phyloP scores from a whole-genome alignment of 2,888 invertebrate species.

The Lithophane leautieri region DNA sequence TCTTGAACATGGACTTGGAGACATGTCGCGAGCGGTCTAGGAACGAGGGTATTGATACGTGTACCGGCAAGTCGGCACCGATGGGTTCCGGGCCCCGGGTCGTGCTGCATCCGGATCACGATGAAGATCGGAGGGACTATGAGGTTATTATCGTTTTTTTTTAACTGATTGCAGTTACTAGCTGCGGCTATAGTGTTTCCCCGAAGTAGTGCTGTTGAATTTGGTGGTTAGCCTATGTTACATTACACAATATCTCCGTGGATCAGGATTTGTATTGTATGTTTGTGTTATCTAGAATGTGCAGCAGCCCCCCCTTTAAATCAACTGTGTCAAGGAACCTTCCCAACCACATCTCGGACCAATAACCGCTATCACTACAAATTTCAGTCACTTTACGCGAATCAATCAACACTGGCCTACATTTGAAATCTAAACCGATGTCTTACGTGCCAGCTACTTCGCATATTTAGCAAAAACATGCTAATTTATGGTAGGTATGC shows the following conservation, averaged over 20 bases:
- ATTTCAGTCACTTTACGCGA: neutral
- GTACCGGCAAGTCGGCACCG: slow-evolving; percentile 79
- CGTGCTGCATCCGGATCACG: slow-evolving; percentile 71
- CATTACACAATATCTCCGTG: neutral
- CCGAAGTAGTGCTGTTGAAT: neutral
- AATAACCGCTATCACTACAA: neutral
- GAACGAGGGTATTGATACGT: slow-evolving; percentile 82
- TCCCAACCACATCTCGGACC: neutral
- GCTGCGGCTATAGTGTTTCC: neutral
- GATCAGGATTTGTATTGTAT: neutral
- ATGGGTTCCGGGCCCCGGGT: slow-evolving; percentile 75
- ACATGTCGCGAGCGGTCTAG: slow-evolving; percentile 81
- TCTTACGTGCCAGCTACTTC: slow-evolving; percentile 1
- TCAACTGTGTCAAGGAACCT: neutral
- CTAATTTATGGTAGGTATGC: slow-evolving; percentile 16
- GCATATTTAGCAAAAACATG: slow-evolving; percentile 18
- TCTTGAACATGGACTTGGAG: slow-evolving; percentile 81
- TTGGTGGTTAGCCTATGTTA: neutral
- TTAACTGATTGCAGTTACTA: too few species aligned
- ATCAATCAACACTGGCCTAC: slow-evolving; percentile 10
- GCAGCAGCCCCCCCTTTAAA: neutral
- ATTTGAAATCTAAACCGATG: slow-evolving; percentile 4
- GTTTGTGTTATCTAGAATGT: neutral
- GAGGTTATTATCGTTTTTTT: slow-evolving; percentile 72
- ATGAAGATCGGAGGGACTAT: slow-evolving; percentile 72